Evolutionary conservation across 1,140 invertebrate genomes (phyloP), one percentile per base, ranked within the genome.

Genomic region (Papilio machaon): DNA sequence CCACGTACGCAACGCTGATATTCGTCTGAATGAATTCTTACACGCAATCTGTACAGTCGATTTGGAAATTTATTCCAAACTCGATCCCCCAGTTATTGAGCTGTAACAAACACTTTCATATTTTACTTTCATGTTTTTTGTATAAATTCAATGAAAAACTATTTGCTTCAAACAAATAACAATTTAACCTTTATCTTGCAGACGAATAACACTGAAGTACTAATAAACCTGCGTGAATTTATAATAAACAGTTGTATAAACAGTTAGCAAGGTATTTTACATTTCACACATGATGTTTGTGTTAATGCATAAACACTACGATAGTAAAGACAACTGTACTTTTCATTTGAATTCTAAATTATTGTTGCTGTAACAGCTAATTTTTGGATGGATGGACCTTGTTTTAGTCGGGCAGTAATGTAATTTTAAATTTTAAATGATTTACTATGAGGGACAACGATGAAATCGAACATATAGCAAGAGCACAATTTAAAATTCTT

Each of bases 41-140:
- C 38, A 17, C 64, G 13, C 30, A 30, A 70, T 70, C 30, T 35
- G 30, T 35, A 13, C 13, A 35, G 64, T 70, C 19, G 11, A 30
- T 30, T 30, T 64, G 23, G 30, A 70, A 70, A 70, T 70, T 70
- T 70, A 70, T 70, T 70, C 64, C 30, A 35, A 70, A 70, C 30
- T 70, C 64, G 64, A 70, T 70, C 30, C 47, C 19, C 23, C 74
- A 52, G 74, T 76, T 76, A 76, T 76, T 76, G 74, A 76, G 47
- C 74, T 76, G 46, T 76, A 49, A 76, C 64, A 30, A 35, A 70
- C 47, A 76, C n/a, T 52, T 52, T 49, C 46, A 76, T 76, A 54
- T 52, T 35, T 70, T 70, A 35, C 38, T 43, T 64, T 64, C 9
- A 64, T 64, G 23, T 70, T 70, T 70, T 11, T 3, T 70, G 23